These are phyloP conservation scores for Tarsius wallacei DNA, from an alignment of 2,797 vertebrate species.

Conservation along the genomic window DNA sequence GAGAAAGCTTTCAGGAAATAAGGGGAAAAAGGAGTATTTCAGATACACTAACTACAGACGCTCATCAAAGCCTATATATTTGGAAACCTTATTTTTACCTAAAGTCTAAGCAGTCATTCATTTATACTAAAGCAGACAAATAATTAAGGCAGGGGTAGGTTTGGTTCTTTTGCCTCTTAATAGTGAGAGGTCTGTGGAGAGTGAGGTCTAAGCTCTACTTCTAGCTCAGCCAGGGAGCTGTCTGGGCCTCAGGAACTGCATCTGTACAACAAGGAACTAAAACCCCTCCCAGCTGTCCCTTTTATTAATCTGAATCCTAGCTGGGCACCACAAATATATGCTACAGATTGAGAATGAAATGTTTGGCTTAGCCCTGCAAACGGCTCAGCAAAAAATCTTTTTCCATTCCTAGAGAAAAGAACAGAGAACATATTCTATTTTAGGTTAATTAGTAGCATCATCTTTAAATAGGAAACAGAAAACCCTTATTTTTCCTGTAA, in stretches of 20 bases:
- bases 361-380: background rate
- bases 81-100: background rate
- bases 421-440: background rate
- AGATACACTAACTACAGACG: background rate
- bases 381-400: background rate
- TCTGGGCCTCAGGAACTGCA: background rate
- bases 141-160: background rate
- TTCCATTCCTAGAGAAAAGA: constrained; percentile 41
- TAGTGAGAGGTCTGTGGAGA: background rate
- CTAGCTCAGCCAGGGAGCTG: background rate
- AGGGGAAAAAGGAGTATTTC: background rate
- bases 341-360: too few species aligned
- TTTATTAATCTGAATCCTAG: background rate
- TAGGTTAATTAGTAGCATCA: background rate
- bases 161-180: background rate
- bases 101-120: background rate
- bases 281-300: background rate
- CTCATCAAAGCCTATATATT: background rate
- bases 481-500: background rate
- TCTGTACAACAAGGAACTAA: background rate
- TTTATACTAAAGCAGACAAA: background rate
- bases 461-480: constrained; percentile 15
- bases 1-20: background rate
- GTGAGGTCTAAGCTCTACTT: background rate
- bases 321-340: background rate